Base-by-base conservation (phyloP, 2,888 invertebrate genomes). In the Standfussiana lucernea region DNA sequence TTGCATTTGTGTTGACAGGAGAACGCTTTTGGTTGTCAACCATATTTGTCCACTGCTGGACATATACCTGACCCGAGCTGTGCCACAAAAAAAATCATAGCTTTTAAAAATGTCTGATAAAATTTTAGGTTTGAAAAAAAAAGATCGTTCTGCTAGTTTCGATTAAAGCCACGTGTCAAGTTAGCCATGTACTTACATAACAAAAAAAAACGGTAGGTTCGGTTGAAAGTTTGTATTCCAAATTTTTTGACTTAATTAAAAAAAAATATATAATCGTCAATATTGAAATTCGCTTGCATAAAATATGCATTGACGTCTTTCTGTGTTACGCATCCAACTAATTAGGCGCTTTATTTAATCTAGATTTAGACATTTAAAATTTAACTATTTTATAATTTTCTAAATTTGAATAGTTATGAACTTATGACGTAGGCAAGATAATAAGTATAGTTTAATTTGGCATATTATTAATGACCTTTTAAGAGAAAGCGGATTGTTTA, bases 321-420 rank as follows among this genome's bases (percentile, higher is more conserved):
- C 18, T 37, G 18, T 28, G 2, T 79, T 45, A 80, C 1, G 53
- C 24, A 35, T 40, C 11, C n/a, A 28, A 40, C 4, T 53, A 56
- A 72, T 68, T 5, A 28, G 10, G 0, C 35, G 32, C 6, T 73
- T 40, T 50, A 77, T 50, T 59, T 15, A 40, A 78, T 67, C 56
- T 67, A 78, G 37, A 45, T 67, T 10, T 21, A 28, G 1, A 21
- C 7, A n/a, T 50, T 1, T 21, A 40, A 24, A 24, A 56, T 32
- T 8, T 18, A 28, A 2, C 5, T 11, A 1, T 32, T 37, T 37
- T 68, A 37, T 24, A 21, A 42, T 37, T 32, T n/a, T 18, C 7
- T 35, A 4, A n/a, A 72, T 45, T 75, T 61, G 2, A 10, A 53
- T 77, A 45, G 6, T 56, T 64, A 37, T 0, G 4, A 24, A 7